Evolutionary conservation across 2,797 vertebrate genomes (phyloP).

Genomic region (Myripristis murdjan): DNA sequence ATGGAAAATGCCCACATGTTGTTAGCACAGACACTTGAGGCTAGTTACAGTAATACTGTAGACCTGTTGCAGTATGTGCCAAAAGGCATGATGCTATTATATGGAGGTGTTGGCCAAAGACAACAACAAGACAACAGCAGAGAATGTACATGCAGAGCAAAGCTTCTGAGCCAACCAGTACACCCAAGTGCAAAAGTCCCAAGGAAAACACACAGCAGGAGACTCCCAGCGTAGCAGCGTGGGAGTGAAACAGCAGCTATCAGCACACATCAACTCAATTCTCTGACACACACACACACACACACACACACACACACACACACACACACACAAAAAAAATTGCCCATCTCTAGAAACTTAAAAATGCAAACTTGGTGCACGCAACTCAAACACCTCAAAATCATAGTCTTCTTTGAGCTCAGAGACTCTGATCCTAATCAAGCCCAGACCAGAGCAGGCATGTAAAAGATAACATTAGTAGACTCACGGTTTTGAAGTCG

Average conservation of each 20-base stretch:
- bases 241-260: constrained; percentile 66
- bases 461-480: constrained; percentile 36
- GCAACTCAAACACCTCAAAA: constrained; percentile 30
- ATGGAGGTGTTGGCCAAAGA: constrained; percentile 28
- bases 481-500: constrained; percentile 98
- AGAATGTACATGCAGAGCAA: constrained; percentile 49
- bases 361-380: background rate
- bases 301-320: background rate
- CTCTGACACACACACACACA: constrained; percentile 8
- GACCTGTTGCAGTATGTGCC: constrained; percentile 48
- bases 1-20: background rate
- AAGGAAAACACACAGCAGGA: constrained; percentile 46
- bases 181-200: constrained; percentile 35
- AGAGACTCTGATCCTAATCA: constrained; percentile 22
- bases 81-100: constrained; percentile 26
- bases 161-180: constrained; percentile 35
- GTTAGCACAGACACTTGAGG: background rate
- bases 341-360: constrained; percentile 27
- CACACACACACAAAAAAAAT: background rate
- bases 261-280: constrained; percentile 64
- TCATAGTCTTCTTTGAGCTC: constrained; percentile 12
- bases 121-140: constrained; percentile 44
- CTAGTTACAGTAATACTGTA: background rate
- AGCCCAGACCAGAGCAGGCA: constrained; percentile 47
- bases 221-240: constrained; percentile 47